Evolutionary conservation across 2,113 vertebrate species (phyloP).

Genomic region (Sapajus apella): DNA sequence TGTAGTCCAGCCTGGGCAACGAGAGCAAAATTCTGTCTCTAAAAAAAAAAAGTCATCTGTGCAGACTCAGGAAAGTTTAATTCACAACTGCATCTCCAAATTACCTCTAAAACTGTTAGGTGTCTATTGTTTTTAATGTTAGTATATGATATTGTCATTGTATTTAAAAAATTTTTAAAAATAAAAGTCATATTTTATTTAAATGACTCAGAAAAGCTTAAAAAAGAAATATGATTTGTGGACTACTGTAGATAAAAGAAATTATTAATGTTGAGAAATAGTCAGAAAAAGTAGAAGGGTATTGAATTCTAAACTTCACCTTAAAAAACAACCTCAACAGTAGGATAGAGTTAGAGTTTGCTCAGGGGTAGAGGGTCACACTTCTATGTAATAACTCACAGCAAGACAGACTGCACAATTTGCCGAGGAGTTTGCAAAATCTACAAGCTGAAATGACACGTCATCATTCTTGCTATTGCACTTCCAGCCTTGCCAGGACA

Average conservation of each 20-base stretch:
- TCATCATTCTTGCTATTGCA: background rate
- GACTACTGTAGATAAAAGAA: background rate
- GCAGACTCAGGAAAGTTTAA: too few relatives aligned
- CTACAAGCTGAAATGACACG: slow-evolving; percentile 4
- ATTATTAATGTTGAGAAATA: background rate
- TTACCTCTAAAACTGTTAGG: too few relatives aligned
- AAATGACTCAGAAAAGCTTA: too few relatives aligned
- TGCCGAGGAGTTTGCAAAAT: background rate
- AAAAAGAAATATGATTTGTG: too few relatives aligned
- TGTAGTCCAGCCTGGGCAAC: too few relatives aligned
- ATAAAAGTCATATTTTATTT: too few relatives aligned
- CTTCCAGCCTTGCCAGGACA: background rate
- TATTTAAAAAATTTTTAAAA: too few relatives aligned
- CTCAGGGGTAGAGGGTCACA: background rate
- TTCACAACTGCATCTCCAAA: too few relatives aligned
- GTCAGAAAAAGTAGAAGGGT: background rate
- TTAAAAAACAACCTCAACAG: background rate
- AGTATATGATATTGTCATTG: too few relatives aligned
- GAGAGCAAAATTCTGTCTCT: too few relatives aligned
- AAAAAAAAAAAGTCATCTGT: too few relatives aligned
- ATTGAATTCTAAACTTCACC: background rate
- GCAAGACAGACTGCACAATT: background rate
- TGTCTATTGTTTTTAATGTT: too few relatives aligned
- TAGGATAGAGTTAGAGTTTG: background rate
- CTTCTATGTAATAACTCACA: background rate